Conservation (phyloP, 2,888 invertebrate genomes). For the Dolichomitus sp. region DNA sequence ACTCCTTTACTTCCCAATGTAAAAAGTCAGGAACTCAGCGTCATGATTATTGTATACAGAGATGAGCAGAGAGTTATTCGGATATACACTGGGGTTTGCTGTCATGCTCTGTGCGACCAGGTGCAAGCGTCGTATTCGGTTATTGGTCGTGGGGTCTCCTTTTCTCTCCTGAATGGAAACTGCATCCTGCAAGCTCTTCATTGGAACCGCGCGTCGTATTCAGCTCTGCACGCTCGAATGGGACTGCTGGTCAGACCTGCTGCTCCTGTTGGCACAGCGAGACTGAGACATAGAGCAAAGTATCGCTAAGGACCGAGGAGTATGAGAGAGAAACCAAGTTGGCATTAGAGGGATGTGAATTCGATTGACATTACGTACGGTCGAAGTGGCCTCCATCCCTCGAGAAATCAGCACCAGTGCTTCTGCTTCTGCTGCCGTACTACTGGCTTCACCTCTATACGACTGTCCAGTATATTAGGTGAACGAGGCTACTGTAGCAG, state of each 20-base stretch:
- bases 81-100: slow-evolving; percentile 22
- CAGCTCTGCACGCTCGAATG: slow-evolving; percentile 20
- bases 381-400: slow-evolving; percentile 74
- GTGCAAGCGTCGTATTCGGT: slow-evolving; percentile 51
- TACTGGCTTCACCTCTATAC: slow-evolving; percentile 45
- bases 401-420: slow-evolving; percentile 76
- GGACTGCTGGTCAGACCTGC: slow-evolving; percentile 16
- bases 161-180: slow-evolving; percentile 37
- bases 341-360: slow-evolving; percentile 73
- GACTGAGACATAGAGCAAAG: not conserved
- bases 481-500: slow-evolving; percentile 32
- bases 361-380: slow-evolving; percentile 76
- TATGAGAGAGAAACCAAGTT: slow-evolving; percentile 23
- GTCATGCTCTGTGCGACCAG: slow-evolving; percentile 38
- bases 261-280: slow-evolving; percentile 11
- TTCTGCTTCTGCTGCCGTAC: slow-evolving; percentile 52
- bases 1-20: not conserved
- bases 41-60: not conserved
- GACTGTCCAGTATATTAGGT: slow-evolving; percentile 48
- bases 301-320: slow-evolving; percentile 18
- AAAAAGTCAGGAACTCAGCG: not conserved
- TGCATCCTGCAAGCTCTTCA: slow-evolving; percentile 24
- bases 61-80: slow-evolving; percentile 19
- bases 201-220: slow-evolving; percentile 12
- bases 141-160: slow-evolving; percentile 42